phyloP scores from a whole-genome alignment of 2,113 vertebrate genomes.

The Halichoerus grypus region DNA sequence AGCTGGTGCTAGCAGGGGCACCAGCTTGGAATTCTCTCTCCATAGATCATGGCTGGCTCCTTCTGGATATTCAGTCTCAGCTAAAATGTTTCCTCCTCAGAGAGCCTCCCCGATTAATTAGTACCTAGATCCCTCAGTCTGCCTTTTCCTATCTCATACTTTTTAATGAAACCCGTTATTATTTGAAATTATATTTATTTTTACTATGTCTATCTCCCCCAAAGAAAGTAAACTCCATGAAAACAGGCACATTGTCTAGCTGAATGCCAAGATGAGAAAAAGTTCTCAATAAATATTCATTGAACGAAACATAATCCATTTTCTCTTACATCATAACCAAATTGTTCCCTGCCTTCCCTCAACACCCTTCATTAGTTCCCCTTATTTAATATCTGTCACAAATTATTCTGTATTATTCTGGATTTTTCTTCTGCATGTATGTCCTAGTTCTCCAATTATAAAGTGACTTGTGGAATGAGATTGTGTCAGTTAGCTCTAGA shows the following conservation, averaged over 20 bases:
- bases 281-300: background rate
- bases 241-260: background rate
- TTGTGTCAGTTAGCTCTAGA: background rate
- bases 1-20: no score
- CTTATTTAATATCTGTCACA: background rate
- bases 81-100: background rate
- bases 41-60: background rate
- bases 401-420: background rate
- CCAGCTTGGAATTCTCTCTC: background rate
- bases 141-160: background rate
- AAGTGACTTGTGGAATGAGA: background rate
- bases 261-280: constrained; percentile 12
- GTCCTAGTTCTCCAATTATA: background rate
- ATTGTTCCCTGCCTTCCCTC: background rate
- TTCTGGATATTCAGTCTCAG: background rate
- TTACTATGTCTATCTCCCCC: background rate
- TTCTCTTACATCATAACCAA: background rate
- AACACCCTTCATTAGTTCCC: background rate
- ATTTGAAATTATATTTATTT: background rate
- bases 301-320: background rate
- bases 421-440: background rate
- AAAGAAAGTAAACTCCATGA: background rate
- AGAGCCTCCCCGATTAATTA: background rate
- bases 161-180: background rate
- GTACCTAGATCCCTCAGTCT: background rate